Percentiles rank a stretch among this genome's conserved stretches.
These are phyloP conservation scores for Microctenopoma lineatum DNA, from an alignment of 2,797 vertebrate genomes.

Conservation along the genomic window DNA sequence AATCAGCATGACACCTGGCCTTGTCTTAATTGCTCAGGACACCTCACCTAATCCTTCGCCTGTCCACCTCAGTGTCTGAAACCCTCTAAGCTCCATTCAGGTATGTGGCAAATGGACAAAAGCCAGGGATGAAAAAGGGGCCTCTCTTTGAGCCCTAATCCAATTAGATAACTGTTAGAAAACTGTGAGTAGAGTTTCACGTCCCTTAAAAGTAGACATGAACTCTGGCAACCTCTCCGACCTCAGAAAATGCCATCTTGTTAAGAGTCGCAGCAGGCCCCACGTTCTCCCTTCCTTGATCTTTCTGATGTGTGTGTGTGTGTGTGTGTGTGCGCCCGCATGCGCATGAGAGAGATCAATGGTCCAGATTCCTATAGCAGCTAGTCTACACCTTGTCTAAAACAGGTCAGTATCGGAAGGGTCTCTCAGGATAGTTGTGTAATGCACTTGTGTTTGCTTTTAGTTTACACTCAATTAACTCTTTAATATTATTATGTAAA, in stretches of 20 bases:
- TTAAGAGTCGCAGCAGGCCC: conserved; percentile 66
- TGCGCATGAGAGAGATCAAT: conserved; percentile 27
- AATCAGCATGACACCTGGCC: conserved; percentile 82
- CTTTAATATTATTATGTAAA: conserved; percentile 76
- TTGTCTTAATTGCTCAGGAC: conserved; percentile 81
- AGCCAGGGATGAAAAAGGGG: conserved; percentile 64
- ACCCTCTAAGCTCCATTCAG: conserved; percentile 66
- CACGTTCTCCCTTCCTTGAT: conserved; percentile 48
- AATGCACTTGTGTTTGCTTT: conserved; percentile 70
- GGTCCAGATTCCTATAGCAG: conserved; percentile 8
- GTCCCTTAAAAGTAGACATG: conserved; percentile 72
- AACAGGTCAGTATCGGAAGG: conserved; percentile 44
- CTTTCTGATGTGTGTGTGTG: conserved; percentile 48
- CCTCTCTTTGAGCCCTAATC: conserved; percentile 80
- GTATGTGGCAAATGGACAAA: conserved; percentile 69
- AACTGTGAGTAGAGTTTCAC: conserved; percentile 74
- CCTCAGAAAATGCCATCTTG: conserved; percentile 70
- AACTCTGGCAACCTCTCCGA: conserved; percentile 66
- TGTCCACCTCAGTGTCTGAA: conserved; percentile 61
- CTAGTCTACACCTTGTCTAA: conserved; percentile 38
- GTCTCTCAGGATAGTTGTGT: conserved; percentile 59
- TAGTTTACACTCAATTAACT: conserved; percentile 77
- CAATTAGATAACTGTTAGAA: conserved; percentile 81
- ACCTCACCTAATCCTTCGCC: conserved; percentile 75
- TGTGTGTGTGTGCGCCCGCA: background rate